Conservation (phyloP, 2,797 vertebrate genomes). For the Neomorphus geoffroyi region DNA sequence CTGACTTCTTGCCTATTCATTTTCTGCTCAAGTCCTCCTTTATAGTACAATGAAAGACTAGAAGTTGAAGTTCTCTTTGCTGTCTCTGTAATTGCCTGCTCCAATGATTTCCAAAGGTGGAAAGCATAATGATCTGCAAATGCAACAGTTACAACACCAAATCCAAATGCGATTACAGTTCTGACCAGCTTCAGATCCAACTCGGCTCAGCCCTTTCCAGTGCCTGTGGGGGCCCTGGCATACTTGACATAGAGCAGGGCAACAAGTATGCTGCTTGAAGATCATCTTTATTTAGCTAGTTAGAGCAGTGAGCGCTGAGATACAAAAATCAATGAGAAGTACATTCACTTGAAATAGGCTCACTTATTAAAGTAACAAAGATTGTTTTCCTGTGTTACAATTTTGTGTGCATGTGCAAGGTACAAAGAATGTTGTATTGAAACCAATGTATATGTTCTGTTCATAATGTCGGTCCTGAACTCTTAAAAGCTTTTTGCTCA, state of each 20-base stretch:
- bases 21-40: too few relatives aligned
- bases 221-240: background rate
- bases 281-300: background rate
- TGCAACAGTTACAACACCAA: too few relatives aligned
- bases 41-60: too few relatives aligned
- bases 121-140: too few relatives aligned
- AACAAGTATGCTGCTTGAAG: background rate
- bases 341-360: background rate
- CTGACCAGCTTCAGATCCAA: slow-evolving; percentile 16
- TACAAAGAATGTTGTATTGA: background rate
- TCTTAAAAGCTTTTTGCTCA: background rate
- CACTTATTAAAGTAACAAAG: background rate
- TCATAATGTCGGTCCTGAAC: background rate
- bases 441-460: background rate
- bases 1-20: too few relatives aligned
- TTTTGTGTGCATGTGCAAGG: background rate
- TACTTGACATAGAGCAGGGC: slow-evolving; percentile 21
- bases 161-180: too few relatives aligned
- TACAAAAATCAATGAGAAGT: background rate
- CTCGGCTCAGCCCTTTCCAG: background rate
- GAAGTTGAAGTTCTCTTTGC: too few relatives aligned
- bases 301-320: background rate
- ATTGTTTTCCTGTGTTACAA: background rate
- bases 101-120: too few relatives aligned
- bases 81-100: too few relatives aligned